phyloP scores from a whole-genome alignment of 2,888 invertebrate species.

The Embidobia sp. region DNA sequence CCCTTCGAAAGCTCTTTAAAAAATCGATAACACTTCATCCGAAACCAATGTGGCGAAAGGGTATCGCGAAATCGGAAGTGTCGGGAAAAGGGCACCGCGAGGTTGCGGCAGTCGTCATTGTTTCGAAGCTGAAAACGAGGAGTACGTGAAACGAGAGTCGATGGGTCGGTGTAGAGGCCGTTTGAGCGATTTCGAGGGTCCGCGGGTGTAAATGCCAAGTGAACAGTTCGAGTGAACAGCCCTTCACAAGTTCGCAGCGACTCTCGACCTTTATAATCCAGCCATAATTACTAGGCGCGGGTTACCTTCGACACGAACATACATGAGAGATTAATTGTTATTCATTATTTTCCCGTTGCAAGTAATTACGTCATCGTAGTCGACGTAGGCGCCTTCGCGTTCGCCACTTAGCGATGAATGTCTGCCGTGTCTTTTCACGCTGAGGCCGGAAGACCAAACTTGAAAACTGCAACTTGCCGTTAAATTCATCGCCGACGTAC shows the following conservation, averaged over 20 bases:
- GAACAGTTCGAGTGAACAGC: constrained; percentile 81
- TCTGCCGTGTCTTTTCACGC: constrained; percentile 75
- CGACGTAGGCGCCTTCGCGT: constrained; percentile 59
- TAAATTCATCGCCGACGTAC: constrained; percentile 67
- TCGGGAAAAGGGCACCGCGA: constrained; percentile 66
- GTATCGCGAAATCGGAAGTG: constrained; percentile 69
- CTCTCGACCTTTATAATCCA: constrained; percentile 81
- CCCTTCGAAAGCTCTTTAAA: constrained; percentile 30
- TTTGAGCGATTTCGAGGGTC: constrained; percentile 74
- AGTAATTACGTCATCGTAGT: constrained; percentile 79
- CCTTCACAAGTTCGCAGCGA: constrained; percentile 75
- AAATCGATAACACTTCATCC: constrained; percentile 54
- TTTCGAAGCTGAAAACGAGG: constrained; percentile 68
- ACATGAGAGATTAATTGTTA: constrained; percentile 82
- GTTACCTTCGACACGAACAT: constrained; percentile 70
- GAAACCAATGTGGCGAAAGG: constrained; percentile 65
- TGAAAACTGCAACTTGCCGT: constrained; percentile 75
- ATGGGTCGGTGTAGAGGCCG: constrained; percentile 62
- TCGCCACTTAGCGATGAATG: constrained; percentile 77
- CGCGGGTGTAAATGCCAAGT: constrained; percentile 80
- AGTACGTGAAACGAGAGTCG: constrained; percentile 52
- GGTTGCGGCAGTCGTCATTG: constrained; percentile 71
- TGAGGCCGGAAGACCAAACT: constrained; percentile 75
- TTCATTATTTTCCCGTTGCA: constrained; percentile 80
- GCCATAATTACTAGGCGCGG: constrained; percentile 76